phyloP scores from a whole-genome alignment of 2,113 vertebrate genomes.

The Spea multiplicata region DNA sequence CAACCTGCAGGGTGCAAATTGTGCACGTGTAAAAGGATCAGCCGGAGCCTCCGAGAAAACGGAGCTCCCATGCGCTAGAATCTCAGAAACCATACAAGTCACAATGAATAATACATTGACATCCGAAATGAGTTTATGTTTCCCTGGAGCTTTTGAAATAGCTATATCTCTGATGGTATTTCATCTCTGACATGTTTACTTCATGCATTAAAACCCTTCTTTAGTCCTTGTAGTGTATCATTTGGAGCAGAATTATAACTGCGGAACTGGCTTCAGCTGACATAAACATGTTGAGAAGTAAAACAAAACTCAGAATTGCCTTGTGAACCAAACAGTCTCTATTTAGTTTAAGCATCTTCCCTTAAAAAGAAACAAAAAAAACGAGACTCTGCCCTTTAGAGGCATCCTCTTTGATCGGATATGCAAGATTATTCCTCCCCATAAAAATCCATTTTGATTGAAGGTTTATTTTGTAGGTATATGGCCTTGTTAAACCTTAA shows the following conservation, averaged over 20 bases:
- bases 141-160: constrained; percentile 23
- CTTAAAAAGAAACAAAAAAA: background rate
- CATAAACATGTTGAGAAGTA: background rate
- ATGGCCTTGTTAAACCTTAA: too few species aligned
- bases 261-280: background rate
- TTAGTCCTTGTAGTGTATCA: constrained; percentile 21
- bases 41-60: constrained; percentile 7
- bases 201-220: constrained; percentile 30
- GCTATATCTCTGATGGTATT: constrained; percentile 18
- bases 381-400: too few species aligned
- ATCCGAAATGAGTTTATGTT: constrained; percentile 38
- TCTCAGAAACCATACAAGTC: constrained; percentile 1
- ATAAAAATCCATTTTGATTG: too few species aligned
- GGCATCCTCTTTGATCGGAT: too few species aligned
- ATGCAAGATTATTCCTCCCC: too few species aligned
- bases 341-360: background rate
- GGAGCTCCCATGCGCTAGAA: constrained; percentile 2
- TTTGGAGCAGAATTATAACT: constrained; percentile 8
- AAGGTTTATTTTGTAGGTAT: too few species aligned
- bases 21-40: constrained; percentile 28
- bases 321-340: background rate
- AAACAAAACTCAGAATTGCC: background rate
- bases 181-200: constrained; percentile 29
- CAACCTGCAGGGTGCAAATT: constrained; percentile 30
- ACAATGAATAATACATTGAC: constrained; percentile 40